These are phyloP conservation scores for Unio delphinus DNA, from an alignment of 2,888 invertebrate genomes.

Conservation along the genomic window DNA sequence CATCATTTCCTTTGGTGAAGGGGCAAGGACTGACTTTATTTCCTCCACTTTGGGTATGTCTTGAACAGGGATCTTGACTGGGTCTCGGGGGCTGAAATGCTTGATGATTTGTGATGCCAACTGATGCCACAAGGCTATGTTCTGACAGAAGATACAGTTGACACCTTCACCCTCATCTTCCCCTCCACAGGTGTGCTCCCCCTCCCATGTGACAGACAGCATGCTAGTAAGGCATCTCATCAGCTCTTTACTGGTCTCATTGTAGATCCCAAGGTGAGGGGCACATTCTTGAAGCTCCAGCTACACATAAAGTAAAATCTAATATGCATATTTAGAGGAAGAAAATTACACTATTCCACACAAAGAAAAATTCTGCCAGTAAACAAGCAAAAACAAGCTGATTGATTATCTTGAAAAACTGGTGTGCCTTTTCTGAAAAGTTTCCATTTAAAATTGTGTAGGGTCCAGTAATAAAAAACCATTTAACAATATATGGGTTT, in stretches of 20 bases:
- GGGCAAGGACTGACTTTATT: slow-evolving; percentile 31
- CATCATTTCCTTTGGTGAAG: slow-evolving; percentile 11
- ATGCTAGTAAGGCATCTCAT: slow-evolving; percentile 83
- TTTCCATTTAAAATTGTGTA: too few species aligned
- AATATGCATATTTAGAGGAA: too few species aligned
- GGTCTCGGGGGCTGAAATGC: slow-evolving; percentile 64
- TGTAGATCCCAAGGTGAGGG: slow-evolving; percentile 84
- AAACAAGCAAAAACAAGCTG: too few species aligned
- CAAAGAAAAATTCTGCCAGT: too few species aligned
- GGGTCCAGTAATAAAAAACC: too few species aligned
- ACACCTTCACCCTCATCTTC: slow-evolving; percentile 71
- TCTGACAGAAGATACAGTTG: slow-evolving; percentile 92
- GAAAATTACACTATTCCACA: too few species aligned
- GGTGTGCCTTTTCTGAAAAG: too few species aligned
- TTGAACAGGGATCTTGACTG: slow-evolving; percentile 64
- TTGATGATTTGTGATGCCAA: slow-evolving; percentile 72
- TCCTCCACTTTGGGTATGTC: slow-evolving; percentile 70
- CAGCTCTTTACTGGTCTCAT: slow-evolving; percentile 79
- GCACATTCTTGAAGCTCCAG: slow-evolving; percentile 90
- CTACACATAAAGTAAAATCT: slow-evolving; percentile 67
- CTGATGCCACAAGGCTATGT: slow-evolving; percentile 91
- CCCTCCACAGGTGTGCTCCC: slow-evolving; percentile 75
- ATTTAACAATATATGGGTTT: too few species aligned
- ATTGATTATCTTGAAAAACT: too few species aligned
- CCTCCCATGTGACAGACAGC: slow-evolving; percentile 83